Percentiles rank a stretch among this genome's conserved stretches.
These are phyloP conservation scores for Leuciscus waleckii DNA, from an alignment of 2,797 vertebrate genomes.

Conservation along the genomic window DNA sequence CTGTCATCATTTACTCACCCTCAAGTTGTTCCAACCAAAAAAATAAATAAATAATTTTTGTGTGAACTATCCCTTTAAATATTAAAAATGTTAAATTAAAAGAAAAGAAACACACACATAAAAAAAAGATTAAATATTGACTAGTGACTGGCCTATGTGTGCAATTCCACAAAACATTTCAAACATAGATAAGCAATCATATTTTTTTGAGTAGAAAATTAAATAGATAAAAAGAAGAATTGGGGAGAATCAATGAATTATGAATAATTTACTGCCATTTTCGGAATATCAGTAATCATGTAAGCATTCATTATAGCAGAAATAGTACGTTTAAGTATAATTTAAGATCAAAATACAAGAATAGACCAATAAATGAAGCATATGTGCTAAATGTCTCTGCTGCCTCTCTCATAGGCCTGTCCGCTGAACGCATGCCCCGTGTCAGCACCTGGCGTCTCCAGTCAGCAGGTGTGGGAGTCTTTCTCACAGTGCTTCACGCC, in stretches of 20 bases:
- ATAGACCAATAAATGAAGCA: background rate
- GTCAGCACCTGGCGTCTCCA: slow-evolving; percentile 73
- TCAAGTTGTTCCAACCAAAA: too few relatives aligned
- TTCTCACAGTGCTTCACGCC: slow-evolving; percentile 86
- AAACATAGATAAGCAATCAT: too few relatives aligned
- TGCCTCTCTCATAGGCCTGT: slow-evolving; percentile 74
- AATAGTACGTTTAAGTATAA: background rate
- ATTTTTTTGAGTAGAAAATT: too few relatives aligned
- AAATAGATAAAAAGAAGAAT: too few relatives aligned
- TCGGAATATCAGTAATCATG: background rate
- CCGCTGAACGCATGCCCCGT: slow-evolving; percentile 82
- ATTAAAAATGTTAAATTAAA: background rate
- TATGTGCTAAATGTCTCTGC: background rate
- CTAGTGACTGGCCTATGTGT: background rate
- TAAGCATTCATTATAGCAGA: background rate
- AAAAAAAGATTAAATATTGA: background rate
- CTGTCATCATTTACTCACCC: too few relatives aligned
- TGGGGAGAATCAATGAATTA: too few relatives aligned
- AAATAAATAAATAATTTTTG: background rate
- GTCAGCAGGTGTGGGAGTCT: slow-evolving; percentile 83
- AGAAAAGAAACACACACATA: background rate
- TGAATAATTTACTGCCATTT: background rate
- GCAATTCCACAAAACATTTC: too few relatives aligned
- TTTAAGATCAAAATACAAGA: slow-evolving; percentile 9
- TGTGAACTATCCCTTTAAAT: background rate